Evolutionary conservation across 2,113 vertebrate species (phyloP), one percentile per base, ranked within the genome.

Genomic region (Notothenia rossii): DNA sequence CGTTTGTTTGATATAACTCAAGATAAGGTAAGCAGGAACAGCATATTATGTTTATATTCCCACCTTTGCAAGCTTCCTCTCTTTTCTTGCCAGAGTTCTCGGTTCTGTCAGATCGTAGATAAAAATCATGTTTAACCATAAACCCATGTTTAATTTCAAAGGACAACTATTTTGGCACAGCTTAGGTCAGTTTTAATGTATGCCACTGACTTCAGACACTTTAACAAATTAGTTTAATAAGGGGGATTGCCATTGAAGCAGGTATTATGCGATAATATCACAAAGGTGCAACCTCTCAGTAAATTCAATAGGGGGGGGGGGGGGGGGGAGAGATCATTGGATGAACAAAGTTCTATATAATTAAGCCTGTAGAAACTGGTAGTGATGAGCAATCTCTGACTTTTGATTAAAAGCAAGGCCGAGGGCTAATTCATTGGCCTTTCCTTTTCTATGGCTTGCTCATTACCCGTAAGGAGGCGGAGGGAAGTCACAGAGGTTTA

Each of bases 391-490:
- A 86, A 84, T 89, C 80, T 78, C 78, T 85, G 79, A 76, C 8
- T 60, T 60, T 88, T 93, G 86, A 94, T 92, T 93, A 92, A 90
- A 89, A 82, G 74, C 75, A 72, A 65, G 62, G 74, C 72, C n/a
- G 15, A 29, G 73, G 74, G 80, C 65, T 86, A 86, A 93, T 91
- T 89, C 75, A 84, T 75, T 88, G 85, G 77, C 87, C 83, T 92
- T 89, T 89, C 77, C 92, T 92, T 84, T 29, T 55, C 69, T 56
- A 48, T 40, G 50, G 78, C 55, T 75, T 81, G 49, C 76, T 89
- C 82, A 89, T 91, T 93, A 83, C 72, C 84, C 59, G 85, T 63
- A 86, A 72, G 59, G 68, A 80, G 79, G 77, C 14, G 15, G 54
- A 50, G 66, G 71, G 72, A 58, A 82, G 85, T 89, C 65, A 71